Base-by-base conservation (phyloP, 1,140 invertebrate genomes). In the Papilio xuthus region DNA sequence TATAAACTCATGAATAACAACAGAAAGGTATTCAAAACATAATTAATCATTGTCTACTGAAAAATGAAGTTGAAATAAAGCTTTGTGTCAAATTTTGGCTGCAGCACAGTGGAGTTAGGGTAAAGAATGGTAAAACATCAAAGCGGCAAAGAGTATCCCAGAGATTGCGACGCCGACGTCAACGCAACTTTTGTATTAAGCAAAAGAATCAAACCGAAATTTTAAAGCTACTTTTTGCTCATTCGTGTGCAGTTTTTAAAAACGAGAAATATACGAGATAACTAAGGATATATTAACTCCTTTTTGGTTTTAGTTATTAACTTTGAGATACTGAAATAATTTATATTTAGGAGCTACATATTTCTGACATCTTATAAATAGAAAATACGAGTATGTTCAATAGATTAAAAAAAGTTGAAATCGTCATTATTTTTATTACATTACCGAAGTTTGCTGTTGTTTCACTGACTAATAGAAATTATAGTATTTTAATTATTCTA, bases 21-120 rank as follows among this genome's bases (percentile, higher is more conserved):
- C 15, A 53, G 12, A n/a, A 53, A 28, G 26, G 13, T 67, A 67
- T 15, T 67, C 26, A 28, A 15, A 67, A 7, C 26, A 67, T 67
- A 60, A 60, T 67, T 28, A 26, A 26, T 28, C 69, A 70, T 41
- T 70, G 6, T 67, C 23, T 42, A 71, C 1, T 1, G n/a, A 10
- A 32, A 32, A 44, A 9, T 71, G 32, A 37, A 71, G 32, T 20
- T 4, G 1, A 50, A 72, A 7, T 15, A 72, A 50, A 47, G 41
- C 71, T 72, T 72, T 72, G 71, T 72, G 15, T 44, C 42, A 47
- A 71, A 41, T 72, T 72, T 72, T 72, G 71, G 71, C 71, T 26
- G 8, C 71, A 26, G 23, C 42, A 44, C 71, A 42, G 32, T 71
- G 69, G 20, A 56, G 60, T 67, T 26, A 67, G 26, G 60, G 12